These are phyloP conservation scores for Stichopus chloronotus DNA, from an alignment of 35 echinoderm and acorn worm species.

Conservation along the genomic window DNA sequence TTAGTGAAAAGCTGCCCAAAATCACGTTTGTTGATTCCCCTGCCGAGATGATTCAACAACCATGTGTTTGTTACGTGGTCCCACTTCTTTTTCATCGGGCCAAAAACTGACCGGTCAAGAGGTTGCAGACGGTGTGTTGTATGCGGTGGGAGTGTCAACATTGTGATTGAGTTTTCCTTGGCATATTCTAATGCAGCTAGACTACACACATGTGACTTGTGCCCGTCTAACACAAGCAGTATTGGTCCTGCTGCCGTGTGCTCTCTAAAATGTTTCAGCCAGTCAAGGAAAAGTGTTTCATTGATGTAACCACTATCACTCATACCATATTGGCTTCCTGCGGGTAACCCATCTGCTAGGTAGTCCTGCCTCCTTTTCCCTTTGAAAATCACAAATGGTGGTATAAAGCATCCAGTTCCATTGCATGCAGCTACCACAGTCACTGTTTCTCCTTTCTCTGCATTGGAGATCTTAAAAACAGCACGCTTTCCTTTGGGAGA, in stretches of 20 bases:
- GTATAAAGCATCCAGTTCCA: slow-evolving; percentile 47
- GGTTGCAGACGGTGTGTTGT: slow-evolving; percentile 59
- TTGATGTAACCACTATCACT: slow-evolving; percentile 40
- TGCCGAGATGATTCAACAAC: not conserved
- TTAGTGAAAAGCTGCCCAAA: slow-evolving; percentile 41
- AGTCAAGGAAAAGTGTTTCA: slow-evolving; percentile 60
- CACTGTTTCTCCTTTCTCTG: slow-evolving; percentile 30
- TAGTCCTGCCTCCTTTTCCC: slow-evolving; percentile 53
- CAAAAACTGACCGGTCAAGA: slow-evolving; percentile 63
- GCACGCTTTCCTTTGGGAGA: slow-evolving; percentile 19
- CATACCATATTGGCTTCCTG: slow-evolving; percentile 55
- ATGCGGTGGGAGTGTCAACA: slow-evolving; percentile 50
- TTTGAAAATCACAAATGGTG: slow-evolving; percentile 60
- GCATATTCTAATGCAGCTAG: slow-evolving; percentile 24
- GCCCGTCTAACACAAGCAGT: slow-evolving; percentile 54
- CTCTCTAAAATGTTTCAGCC: slow-evolving; percentile 56
- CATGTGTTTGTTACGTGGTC: not conserved
- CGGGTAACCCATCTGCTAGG: slow-evolving; percentile 40
- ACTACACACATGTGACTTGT: slow-evolving; percentile 36
- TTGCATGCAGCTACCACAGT: slow-evolving; percentile 45
- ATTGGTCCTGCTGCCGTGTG: slow-evolving; percentile 36
- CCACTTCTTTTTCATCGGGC: slow-evolving; percentile 31
- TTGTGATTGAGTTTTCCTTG: slow-evolving; percentile 27
- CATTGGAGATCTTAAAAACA: slow-evolving; percentile 40
- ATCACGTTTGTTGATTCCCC: slow-evolving; percentile 33